Evolutionary conservation across 2,888 invertebrate genomes (phyloP), one percentile per base, ranked within the genome.

Genomic region (Nomada lathburiana): DNA sequence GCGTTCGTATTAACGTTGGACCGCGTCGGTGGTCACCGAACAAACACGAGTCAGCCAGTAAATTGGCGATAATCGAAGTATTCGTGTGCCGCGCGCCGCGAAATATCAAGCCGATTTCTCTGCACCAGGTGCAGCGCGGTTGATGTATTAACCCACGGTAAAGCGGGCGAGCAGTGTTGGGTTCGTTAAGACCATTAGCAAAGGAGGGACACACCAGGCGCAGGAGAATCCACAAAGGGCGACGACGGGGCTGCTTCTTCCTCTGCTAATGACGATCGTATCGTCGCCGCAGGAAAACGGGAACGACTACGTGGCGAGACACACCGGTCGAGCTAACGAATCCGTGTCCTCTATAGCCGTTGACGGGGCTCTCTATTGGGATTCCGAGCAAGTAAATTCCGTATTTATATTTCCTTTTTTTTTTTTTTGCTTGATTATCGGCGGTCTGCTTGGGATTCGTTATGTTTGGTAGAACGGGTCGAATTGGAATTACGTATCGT

Each of bases 181-280:
- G 84, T 84, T 84, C 84, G 84, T 84, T 84, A 84, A 80, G 84
- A 84, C 84, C 84, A 84, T 84, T 84, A 84, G 84, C 77, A 80
- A 80, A 80, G 77, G 69, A 73, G 78, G 84, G 84, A 84, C 80
- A 83, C 83, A 83, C 80, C 77, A 80, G 71, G 84, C 84, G 84
- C 84, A 84, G 84, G 84, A 75, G 84, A 84, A 84, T 84, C 84
- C 84, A 84, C 84, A 84, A 84, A 84, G 84, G 76, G 76, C 76
- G 79, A 73, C 69, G 77, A 67, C 80, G 64, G 60, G 68, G 80
- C 77, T 80, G 84, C 84, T 84, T 84, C 84, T 84, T 84, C 84
- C 84, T 84, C 60, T 84, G 84, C 84, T 84, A 84, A 84, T 80
- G 84, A 84, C 80, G 84, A 84, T 67, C 83, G 73, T 83, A 83